Conservation (phyloP, 1,140 invertebrate species). For the Lepidurus couesii region DNA sequence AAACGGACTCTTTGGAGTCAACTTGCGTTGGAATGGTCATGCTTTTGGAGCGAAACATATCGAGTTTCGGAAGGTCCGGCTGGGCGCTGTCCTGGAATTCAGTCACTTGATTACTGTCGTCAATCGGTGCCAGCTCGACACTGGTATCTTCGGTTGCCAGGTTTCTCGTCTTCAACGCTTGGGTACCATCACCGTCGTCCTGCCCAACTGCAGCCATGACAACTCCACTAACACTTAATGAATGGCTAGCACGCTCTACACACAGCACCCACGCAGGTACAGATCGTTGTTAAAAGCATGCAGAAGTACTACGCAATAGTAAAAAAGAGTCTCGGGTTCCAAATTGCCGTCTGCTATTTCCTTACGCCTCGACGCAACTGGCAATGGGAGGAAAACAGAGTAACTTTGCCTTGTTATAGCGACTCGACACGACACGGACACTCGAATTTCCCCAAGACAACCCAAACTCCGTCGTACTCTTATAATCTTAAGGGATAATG, state of each 20-base stretch:
- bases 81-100: background rate
- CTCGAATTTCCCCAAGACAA: background rate
- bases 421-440: background rate
- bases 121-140: background rate
- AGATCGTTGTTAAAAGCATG: too few relatives aligned
- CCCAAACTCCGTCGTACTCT: background rate
- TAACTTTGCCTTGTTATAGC: background rate
- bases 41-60: slow-evolving; percentile 8
- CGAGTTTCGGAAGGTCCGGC: background rate
- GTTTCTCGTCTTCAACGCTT: background rate
- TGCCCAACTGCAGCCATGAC: background rate
- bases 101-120: slow-evolving; percentile 9
- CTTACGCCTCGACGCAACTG: background rate
- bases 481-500: background rate
- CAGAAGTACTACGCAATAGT: too few relatives aligned
- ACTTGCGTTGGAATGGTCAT: background rate
- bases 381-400: background rate
- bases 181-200: background rate
- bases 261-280: background rate
- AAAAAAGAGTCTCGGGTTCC: background rate
- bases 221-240: background rate
- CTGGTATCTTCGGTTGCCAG: background rate
- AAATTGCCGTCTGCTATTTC: background rate
- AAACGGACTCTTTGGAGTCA: background rate
- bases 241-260: background rate